Evolutionary conservation across 2,797 vertebrate species (phyloP), one percentile per base, ranked within the genome.

Genomic region (Falco rusticolus): DNA sequence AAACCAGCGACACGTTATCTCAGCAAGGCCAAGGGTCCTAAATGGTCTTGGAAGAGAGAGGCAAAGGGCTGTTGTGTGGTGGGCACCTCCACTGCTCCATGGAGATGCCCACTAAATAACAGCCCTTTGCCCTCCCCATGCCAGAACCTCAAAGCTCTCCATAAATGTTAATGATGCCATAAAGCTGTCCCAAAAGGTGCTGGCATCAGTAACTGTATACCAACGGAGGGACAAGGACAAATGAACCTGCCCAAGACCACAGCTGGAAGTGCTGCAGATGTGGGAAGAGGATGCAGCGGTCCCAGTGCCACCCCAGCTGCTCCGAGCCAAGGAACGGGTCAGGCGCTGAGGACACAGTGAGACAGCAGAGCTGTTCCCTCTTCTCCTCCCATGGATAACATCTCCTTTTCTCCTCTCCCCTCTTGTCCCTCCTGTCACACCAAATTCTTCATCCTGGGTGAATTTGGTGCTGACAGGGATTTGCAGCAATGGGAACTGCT

Each of bases 311-410:
- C 9, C 29, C 21, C 64, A 81, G 69, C 53, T 33, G 10, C 50
- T 13, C 54, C 12, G 54, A 39, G 39, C 15, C 54, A 31, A 57
- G 51, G 59, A n/a, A 11, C 0, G 5, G 16, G 6, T 47, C 25
- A 43, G 24, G 21, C 16, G 3, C 0, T 43, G 57, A 71, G 31
- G n/a, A 17, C 16, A 10, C 1, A 2, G 33, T 4, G 37, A 19
- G 48, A 64, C 28, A 41, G 7, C 0, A 1, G 8, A 34, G 31
- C 31, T 37, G 13, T 59, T 45, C 10, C 34, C 28, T 68, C 37
- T 51, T 70, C n/a, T 78, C 29, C 26, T 57, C 17, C 70, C 50
- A 4, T 14, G 16, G 37, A 9, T 57, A 8, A 18, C 12, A 8
- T 9, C 51, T 71, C 6, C 39, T 77, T 53, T 63, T 31, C 41